phyloP scores from a whole-genome alignment of 2,888 invertebrate genomes.

The Thelaira solivaga region DNA sequence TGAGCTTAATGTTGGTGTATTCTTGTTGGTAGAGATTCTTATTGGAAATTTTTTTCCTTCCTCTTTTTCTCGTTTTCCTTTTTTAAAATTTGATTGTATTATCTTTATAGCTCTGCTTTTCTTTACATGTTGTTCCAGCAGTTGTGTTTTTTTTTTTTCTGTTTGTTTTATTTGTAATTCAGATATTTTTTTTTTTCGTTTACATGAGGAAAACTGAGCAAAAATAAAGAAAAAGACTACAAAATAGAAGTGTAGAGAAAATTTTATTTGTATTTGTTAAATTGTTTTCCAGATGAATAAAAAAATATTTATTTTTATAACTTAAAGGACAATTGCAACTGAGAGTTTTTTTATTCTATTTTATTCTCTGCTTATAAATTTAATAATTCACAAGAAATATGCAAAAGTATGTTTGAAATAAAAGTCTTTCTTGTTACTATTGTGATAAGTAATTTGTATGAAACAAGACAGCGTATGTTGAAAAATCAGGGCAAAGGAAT shows the following conservation, averaged over 20 bases:
- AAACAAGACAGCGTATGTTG: too few species aligned
- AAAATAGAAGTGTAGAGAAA: constrained; percentile 38
- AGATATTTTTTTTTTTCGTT: constrained; percentile 25
- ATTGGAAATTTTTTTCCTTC: neutral
- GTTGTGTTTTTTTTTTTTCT: constrained; percentile 15
- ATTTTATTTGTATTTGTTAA: constrained; percentile 15
- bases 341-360: too few species aligned
- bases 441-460: too few species aligned
- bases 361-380: neutral
- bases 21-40: neutral
- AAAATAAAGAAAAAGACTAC: constrained; percentile 16
- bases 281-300: neutral
- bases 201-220: constrained; percentile 8
- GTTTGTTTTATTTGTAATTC: too few species aligned
- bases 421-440: too few species aligned
- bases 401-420: too few species aligned
- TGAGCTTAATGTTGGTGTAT: too few species aligned
- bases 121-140: neutral
- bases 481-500: too few species aligned
- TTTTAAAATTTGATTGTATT: constrained; percentile 6
- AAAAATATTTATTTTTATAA: neutral
- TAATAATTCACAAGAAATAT: neutral
- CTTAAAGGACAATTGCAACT: neutral
- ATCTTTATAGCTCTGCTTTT: neutral
- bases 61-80: neutral